Evolutionary conservation across 2,113 vertebrate species (phyloP).

Genomic region (Dendrocopos noguchii): DNA sequence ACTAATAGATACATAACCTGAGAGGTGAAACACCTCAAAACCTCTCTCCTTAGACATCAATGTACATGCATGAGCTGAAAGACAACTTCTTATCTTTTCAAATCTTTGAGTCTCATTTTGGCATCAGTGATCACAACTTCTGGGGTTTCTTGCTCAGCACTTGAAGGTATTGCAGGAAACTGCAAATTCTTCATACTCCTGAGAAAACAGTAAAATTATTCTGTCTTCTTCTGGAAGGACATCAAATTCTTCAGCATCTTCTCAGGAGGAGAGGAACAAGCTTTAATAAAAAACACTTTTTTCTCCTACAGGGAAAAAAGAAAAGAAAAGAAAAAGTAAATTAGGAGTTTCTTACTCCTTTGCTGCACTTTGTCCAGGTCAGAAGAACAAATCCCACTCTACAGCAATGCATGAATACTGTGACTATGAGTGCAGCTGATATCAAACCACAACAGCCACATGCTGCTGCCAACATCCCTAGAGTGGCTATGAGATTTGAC

Average conservation of each 20-base stretch:
- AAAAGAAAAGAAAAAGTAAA: background rate
- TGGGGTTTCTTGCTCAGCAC: background rate
- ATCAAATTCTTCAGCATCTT: background rate
- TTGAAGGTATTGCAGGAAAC: background rate
- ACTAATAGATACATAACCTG: background rate
- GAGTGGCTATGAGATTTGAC: background rate
- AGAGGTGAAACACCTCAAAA: background rate
- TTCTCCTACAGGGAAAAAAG: background rate
- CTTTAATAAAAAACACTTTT: background rate
- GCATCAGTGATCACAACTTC: background rate
- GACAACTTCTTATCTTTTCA: accelerated
- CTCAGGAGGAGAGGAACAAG: background rate
- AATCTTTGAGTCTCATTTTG: background rate
- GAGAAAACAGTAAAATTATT: background rate
- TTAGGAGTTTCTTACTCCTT: background rate
- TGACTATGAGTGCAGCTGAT: background rate
- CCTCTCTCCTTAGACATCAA: background rate
- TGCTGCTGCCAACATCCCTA: background rate
- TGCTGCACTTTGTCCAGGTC: background rate
- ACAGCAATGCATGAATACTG: background rate
- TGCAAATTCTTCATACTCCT: background rate
- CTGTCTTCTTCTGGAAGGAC: background rate
- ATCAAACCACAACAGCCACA: background rate
- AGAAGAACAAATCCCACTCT: background rate
- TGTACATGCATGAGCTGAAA: background rate